Evolutionary conservation across 2,888 invertebrate species (phyloP).

Genomic region (Apodemia zela): DNA sequence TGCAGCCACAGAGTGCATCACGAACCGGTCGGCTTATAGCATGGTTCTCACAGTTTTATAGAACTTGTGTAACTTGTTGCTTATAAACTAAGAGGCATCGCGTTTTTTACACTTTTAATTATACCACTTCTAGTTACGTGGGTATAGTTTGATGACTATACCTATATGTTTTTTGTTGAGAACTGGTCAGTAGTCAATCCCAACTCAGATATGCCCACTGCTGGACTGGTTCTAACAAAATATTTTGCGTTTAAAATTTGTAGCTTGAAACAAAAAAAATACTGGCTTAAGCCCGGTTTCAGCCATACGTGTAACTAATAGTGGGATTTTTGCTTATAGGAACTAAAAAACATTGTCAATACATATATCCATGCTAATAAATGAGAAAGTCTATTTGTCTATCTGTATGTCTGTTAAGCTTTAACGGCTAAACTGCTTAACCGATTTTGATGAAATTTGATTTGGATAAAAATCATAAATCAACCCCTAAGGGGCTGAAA

Average conservation of each 20-base stretch:
- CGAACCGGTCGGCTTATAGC: slow-evolving; percentile 56
- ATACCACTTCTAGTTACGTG: slow-evolving; percentile 54
- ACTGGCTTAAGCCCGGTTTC: neutral
- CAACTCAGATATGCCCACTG: neutral
- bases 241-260: neutral
- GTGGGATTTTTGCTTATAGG: no score
- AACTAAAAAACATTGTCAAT: no score
- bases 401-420: no score
- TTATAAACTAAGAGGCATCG: slow-evolving; percentile 76
- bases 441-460: no score
- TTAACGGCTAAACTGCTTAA: no score
- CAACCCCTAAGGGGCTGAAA: no score
- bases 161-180: neutral
- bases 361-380: no score
- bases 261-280: neutral
- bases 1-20: slow-evolving; percentile 41
- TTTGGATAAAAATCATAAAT: no score
- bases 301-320: no score
- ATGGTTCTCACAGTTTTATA: slow-evolving; percentile 71
- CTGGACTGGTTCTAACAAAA: neutral
- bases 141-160: slow-evolving; percentile 8
- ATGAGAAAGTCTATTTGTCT: no score
- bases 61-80: slow-evolving; percentile 74
- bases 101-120: slow-evolving; percentile 72
- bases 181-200: neutral